Evolutionary conservation across 2,888 invertebrate genomes (phyloP).

Genomic region (Hylaea fasciaria): DNA sequence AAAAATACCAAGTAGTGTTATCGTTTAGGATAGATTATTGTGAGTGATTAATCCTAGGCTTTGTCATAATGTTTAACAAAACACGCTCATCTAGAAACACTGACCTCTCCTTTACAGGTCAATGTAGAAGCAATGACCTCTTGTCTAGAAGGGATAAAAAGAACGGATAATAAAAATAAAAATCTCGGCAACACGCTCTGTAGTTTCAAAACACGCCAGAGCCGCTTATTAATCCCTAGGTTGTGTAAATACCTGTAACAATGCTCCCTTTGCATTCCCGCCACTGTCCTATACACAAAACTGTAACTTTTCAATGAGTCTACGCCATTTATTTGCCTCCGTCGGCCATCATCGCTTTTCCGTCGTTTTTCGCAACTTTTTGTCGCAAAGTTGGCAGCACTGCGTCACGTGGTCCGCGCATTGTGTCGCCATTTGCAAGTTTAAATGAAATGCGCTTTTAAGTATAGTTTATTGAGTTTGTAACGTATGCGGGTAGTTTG

Average conservation of each 20-base stretch:
- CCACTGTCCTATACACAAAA: constrained; percentile 4
- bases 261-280: too few species aligned
- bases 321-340: constrained; percentile 17
- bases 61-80: too few species aligned
- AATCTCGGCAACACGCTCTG: neutral
- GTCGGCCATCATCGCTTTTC: constrained; percentile 44
- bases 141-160: too few species aligned
- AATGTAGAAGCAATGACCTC: too few species aligned
- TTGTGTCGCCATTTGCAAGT: constrained; percentile 45
- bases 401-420: constrained; percentile 61
- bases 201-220: too few species aligned
- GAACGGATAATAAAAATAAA: neutral
- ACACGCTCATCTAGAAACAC: too few species aligned
- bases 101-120: too few species aligned
- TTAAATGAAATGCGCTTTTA: constrained; percentile 38
- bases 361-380: constrained; percentile 53
- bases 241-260: too few species aligned
- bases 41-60: too few species aligned
- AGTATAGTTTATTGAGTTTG: constrained; percentile 22
- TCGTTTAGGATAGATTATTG: too few species aligned
- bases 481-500: constrained; percentile 8
- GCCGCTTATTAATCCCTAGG: too few species aligned
- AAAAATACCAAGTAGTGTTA: too few species aligned
- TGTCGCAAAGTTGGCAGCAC: constrained; percentile 65
- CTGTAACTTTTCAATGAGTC: constrained; percentile 9